Conservation (phyloP, 1,140 invertebrate species). For the Leptestheria dahalacensis region DNA sequence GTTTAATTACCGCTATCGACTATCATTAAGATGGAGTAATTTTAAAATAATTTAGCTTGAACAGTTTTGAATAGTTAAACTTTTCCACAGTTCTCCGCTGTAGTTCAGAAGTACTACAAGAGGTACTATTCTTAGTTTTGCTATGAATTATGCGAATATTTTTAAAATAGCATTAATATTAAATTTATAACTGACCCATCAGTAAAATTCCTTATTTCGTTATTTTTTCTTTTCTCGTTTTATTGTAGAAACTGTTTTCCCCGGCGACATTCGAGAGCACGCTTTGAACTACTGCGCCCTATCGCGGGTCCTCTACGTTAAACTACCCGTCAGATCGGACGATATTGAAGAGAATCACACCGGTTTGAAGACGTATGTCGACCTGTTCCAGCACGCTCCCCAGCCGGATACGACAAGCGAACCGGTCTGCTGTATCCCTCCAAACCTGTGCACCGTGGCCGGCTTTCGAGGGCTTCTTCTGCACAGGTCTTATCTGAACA, state of each 20-base stretch:
- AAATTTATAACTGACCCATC: not conserved
- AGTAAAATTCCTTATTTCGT: not conserved
- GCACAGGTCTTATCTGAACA: slow-evolving; percentile 7
- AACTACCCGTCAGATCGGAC: not conserved
- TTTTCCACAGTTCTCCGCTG: too few relatives aligned
- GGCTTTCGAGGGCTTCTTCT: slow-evolving; percentile 8
- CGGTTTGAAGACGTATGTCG: not conserved
- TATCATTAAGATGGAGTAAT: not conserved
- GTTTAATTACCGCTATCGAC: not conserved
- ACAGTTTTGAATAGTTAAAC: not conserved
- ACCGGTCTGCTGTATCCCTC: not conserved
- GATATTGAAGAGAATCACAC: not conserved
- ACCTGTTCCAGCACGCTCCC: not conserved
- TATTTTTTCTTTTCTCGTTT: not conserved
- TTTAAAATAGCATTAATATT: not conserved
- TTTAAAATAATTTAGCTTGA: not conserved
- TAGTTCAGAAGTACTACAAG: not conserved
- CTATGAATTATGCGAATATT: not conserved
- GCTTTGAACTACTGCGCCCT: not conserved
- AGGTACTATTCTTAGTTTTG: not conserved
- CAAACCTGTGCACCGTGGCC: not conserved
- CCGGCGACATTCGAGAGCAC: not conserved
- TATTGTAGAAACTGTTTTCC: not conserved
- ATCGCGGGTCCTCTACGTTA: not conserved
- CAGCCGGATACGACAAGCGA: not conserved